phyloP scores from a whole-genome alignment of 2,888 invertebrate species.

The Galerucella nymphaeae region DNA sequence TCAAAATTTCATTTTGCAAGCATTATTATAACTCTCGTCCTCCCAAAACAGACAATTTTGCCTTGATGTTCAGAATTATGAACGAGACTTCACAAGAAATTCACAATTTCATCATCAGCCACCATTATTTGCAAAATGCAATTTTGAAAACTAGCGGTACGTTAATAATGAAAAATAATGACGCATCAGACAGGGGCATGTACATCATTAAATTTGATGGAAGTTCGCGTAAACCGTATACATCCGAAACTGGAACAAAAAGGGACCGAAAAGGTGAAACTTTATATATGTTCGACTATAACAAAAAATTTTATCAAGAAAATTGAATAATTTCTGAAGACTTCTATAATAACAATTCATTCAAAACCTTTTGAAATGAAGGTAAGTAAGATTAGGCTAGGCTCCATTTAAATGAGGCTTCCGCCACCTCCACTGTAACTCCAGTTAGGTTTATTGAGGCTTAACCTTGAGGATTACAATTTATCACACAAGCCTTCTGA shows the following conservation, averaged over 20 bases:
- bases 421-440: no score
- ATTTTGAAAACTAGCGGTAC: conserved; percentile 63
- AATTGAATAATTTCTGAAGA: neutral
- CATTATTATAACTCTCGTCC: conserved; percentile 15
- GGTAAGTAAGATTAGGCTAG: no score
- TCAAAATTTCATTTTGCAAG: conserved; percentile 11
- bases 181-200: conserved; percentile 62
- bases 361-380: no score
- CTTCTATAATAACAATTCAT: no score
- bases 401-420: no score
- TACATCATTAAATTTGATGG: conserved; percentile 65
- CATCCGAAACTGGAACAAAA: conserved; percentile 40
- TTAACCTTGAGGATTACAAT: no score
- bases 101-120: conserved; percentile 43
- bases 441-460: no score
- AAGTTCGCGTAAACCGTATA: conserved; percentile 55
- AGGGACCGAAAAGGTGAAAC: conserved; percentile 35
- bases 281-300: conserved; percentile 18
- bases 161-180: conserved; percentile 66
- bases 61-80: conserved; percentile 27
- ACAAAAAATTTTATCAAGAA: neutral
- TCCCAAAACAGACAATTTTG: conserved; percentile 10
- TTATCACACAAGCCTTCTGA: no score
- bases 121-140: conserved; percentile 57
- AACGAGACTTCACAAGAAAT: conserved; percentile 29